These are phyloP conservation scores for Drosophila sproati DNA, from an alignment of 1,140 invertebrate genomes.

Conservation along the genomic window DNA sequence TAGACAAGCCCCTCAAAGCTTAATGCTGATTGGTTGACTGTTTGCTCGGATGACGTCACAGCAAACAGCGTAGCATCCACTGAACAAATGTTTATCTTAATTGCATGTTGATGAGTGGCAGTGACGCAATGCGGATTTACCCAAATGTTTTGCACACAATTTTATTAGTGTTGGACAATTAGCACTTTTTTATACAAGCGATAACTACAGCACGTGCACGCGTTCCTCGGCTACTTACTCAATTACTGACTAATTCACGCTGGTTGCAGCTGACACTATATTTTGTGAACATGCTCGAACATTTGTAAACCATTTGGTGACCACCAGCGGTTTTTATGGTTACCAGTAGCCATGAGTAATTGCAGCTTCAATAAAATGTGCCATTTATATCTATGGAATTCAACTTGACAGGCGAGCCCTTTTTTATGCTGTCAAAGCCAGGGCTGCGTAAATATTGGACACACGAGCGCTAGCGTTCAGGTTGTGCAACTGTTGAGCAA, in stretches of 20 bases:
- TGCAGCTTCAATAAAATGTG: background rate
- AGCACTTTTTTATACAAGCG: background rate
- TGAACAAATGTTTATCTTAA: constrained; percentile 11
- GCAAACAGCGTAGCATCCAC: constrained; percentile 12
- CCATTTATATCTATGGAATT: background rate
- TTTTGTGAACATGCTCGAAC: background rate
- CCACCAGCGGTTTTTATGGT: constrained; percentile 10
- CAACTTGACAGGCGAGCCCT: constrained; percentile 36
- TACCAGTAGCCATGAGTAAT: constrained; percentile 22
- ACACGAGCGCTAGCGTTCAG: constrained; percentile 8
- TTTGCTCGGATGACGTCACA: constrained; percentile 53
- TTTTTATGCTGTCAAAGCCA: constrained; percentile 16
- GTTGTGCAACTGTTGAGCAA: background rate
- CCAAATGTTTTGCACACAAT: constrained; percentile 6
- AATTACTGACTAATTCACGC: background rate
- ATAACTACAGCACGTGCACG: constrained; percentile 27
- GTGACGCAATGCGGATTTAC: background rate
- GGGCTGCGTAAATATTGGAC: constrained; percentile 1
- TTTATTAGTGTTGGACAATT: background rate
- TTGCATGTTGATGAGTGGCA: constrained; percentile 14
- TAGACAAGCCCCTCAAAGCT: constrained; percentile 70
- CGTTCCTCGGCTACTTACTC: constrained; percentile 7
- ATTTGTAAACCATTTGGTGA: constrained; percentile 4
- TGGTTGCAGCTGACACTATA: background rate
- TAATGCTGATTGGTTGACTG: constrained; percentile 49